Evolutionary conservation across 2,797 vertebrate genomes (phyloP), one percentile per base, ranked within the genome.

Genomic region (Lutjanus argentimaculatus): DNA sequence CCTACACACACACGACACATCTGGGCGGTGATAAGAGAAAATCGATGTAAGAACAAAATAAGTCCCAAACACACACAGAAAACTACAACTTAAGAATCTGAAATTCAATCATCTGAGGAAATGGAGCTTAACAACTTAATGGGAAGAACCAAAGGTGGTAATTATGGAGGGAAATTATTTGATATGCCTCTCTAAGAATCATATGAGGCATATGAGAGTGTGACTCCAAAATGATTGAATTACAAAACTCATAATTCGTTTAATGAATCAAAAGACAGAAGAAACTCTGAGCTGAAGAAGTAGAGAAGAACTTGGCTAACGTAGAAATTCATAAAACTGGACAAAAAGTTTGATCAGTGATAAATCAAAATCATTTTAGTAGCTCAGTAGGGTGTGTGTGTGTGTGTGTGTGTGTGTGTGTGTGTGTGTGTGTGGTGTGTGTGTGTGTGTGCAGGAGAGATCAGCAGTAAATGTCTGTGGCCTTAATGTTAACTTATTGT

Each of bases 71-170:
- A 87, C 67, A 51, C 58, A 63, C 19, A 80, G 58, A 80, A 75
- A 84, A 79, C 43, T 62, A 67, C 36, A 72, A 72, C 5, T 82
- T 70, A 58, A 82, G 53, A 80, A 86, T 80, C 61, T 79, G 69
- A 75, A 75, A 88, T 86, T 87, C 77, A 92, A 89, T 89, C 87
- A 89, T 80, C 81, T 91, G 58, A 89, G 78, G 75, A 89, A 88
- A 92, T 82, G 78, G 72, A 86, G 87, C 83, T 75, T 62, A 79
- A 82, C 49, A 65, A 78, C 22, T 66, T 86, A 88, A 86, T 87
- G 83, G 30, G 75, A 79, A 67, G 78, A 89, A 82, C 43, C 73
- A 87, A 88, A 82, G 80, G 81, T 87, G 77, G 72, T 85, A 82
- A 89, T 89, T 89, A 89, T 66, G n/a, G 64, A 66, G 73, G 80